A percentile compares a stretch with the other conserved stretches of the same genome.
These are phyloP conservation scores for Pristionchus maxplancki DNA, from an alignment of 2,888 invertebrate genomes.

Conservation along the genomic window DNA sequence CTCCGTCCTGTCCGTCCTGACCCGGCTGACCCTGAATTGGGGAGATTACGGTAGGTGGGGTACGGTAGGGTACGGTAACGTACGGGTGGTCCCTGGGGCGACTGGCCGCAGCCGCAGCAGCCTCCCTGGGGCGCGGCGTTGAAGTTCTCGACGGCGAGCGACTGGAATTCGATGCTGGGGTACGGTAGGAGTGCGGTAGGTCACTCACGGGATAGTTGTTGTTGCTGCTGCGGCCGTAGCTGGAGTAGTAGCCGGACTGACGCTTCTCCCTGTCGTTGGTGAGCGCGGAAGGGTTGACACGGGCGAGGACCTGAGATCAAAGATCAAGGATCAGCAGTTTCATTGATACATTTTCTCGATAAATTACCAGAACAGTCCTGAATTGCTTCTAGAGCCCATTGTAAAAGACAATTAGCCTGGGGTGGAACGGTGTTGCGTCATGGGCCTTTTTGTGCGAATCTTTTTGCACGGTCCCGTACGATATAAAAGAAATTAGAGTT, in stretches of 20 bases:
- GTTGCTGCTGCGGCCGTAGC: background rate
- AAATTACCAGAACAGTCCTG: no score
- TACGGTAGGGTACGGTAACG: background rate
- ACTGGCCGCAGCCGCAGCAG: conserved; percentile 69
- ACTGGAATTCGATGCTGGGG: conserved; percentile 10
- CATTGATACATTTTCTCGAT: no score
- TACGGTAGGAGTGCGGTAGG: background rate
- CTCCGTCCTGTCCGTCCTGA: conserved; percentile 64
- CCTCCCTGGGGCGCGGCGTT: conserved; percentile 57
- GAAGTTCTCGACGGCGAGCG: conserved; percentile 46
- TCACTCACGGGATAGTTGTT: conserved; percentile 21
- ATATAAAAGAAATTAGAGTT: conserved; percentile 31
- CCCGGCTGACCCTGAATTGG: conserved; percentile 59
- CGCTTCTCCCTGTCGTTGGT: conserved; percentile 30
- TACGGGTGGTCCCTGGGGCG: conserved; percentile 61
- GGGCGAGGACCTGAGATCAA: conserved; percentile 45
- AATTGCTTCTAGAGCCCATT: background rate
- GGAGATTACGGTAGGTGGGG: background rate
- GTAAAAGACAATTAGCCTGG: background rate
- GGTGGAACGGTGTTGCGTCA: background rate
- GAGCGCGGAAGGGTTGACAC: conserved; percentile 43
- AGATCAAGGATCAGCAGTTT: background rate
- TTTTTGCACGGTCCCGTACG: background rate
- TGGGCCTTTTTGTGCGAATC: no score
- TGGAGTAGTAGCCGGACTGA: conserved; percentile 45